Evolutionary conservation across 1,140 invertebrate genomes (phyloP).

Genomic region (Tigriopus japonicus): DNA sequence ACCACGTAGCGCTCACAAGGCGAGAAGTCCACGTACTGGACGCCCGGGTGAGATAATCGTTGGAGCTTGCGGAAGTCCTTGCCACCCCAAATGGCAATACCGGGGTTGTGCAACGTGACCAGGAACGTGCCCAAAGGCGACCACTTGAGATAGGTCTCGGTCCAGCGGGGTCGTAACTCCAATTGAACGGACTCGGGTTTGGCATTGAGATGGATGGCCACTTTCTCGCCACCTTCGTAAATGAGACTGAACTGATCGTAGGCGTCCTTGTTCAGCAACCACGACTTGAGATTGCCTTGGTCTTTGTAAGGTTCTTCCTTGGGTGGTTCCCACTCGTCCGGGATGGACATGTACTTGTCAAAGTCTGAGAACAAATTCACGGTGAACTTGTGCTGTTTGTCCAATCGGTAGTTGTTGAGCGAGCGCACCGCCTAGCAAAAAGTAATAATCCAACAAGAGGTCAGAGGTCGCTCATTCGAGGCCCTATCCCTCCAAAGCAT

Average conservation of each 20-base stretch:
- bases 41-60: slow-evolving; percentile 70
- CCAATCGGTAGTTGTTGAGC: slow-evolving; percentile 81
- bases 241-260: slow-evolving; percentile 87
- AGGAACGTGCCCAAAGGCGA: slow-evolving; percentile 90
- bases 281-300: slow-evolving; percentile 73
- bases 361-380: slow-evolving; percentile 94
- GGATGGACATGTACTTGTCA: slow-evolving; percentile 75
- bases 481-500: no score
- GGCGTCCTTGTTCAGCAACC: slow-evolving; percentile 74
- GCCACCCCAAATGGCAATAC: slow-evolving; percentile 92
- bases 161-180: slow-evolving; percentile 37
- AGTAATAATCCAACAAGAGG: no score
- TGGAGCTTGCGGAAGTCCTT: slow-evolving; percentile 76
- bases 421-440: slow-evolving; percentile 57
- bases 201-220: slow-evolving; percentile 76
- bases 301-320: slow-evolving; percentile 23
- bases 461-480: no score
- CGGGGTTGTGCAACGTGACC: slow-evolving; percentile 82
- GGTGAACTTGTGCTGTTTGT: slow-evolving; percentile 85
- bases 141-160: slow-evolving; percentile 88
- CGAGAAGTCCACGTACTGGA: slow-evolving; percentile 92
- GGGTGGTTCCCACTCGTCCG: slow-evolving; percentile 27
- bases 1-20: slow-evolving; percentile 67
- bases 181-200: slow-evolving; percentile 55
- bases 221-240: slow-evolving; percentile 42